Conservation (phyloP, 1,140 invertebrate genomes). For the Hydropsyche tenuis region DNA sequence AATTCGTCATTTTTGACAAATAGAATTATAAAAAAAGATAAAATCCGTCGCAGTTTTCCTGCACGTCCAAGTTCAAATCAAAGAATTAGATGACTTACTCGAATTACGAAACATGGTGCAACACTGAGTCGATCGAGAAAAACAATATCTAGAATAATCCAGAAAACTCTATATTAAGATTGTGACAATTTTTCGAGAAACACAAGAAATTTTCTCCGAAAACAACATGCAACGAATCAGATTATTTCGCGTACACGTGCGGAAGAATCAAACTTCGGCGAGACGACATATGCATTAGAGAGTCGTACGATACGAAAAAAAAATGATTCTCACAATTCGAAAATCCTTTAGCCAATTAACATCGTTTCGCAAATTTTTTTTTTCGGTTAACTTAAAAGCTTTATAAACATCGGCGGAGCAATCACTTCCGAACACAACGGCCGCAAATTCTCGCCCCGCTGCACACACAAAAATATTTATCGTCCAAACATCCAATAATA, state of each 20-base stretch:
- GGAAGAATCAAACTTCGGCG: not conserved
- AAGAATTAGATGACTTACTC: too few species aligned
- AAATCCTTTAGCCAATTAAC: constrained; percentile 13
- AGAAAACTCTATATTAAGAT: too few species aligned
- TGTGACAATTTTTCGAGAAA: not conserved
- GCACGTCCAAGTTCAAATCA: too few species aligned
- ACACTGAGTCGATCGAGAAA: too few species aligned
- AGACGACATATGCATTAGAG: constrained; percentile 1
- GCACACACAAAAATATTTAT: not conserved
- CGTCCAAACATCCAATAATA: not conserved
- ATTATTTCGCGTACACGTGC: not conserved
- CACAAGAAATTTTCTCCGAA: not conserved
- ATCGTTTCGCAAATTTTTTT: not conserved
- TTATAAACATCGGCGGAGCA: not conserved
- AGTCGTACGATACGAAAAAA: not conserved
- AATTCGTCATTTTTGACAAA: too few species aligned
- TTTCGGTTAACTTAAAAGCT: constrained; percentile 4
- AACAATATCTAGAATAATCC: too few species aligned
- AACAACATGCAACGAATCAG: not conserved
- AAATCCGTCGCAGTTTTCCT: too few species aligned
- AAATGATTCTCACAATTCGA: constrained; percentile 3
- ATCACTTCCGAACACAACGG: not conserved
- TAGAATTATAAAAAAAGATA: too few species aligned
- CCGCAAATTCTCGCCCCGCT: not conserved
- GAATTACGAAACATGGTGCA: too few species aligned